Percentiles rank a stretch among this genome's conserved stretches.
phyloP scores from a whole-genome alignment of 2,888 invertebrate species.

The Priocnemis perturbator region DNA sequence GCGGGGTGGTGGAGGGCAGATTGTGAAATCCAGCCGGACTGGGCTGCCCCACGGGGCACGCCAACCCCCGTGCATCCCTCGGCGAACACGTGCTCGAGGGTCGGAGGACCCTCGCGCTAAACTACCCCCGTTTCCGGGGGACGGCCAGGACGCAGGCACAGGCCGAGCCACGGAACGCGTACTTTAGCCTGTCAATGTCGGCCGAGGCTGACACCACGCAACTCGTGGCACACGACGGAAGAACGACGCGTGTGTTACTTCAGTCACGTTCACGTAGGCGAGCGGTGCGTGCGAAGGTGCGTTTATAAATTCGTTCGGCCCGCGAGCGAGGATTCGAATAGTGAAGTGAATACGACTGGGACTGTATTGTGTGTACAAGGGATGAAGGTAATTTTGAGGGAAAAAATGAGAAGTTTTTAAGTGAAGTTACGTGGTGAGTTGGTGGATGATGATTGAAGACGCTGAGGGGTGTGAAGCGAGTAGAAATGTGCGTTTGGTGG shows the following conservation, averaged over 20 bases:
- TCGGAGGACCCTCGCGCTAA: constrained; percentile 23
- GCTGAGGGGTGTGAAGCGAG: no score
- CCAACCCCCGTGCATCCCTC: constrained; percentile 13
- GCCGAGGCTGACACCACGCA: constrained; percentile 36
- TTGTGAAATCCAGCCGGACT: background rate
- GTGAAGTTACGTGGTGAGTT: no score
- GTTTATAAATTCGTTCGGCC: no score
- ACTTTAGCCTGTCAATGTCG: constrained; percentile 51
- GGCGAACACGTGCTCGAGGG: constrained; percentile 43
- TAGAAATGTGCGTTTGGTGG: no score
- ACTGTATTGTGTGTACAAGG: background rate
- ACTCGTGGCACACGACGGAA: constrained; percentile 16
- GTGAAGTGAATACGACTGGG: background rate
- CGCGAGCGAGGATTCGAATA: background rate
- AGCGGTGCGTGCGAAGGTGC: constrained; percentile 19
- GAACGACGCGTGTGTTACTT: constrained; percentile 35
- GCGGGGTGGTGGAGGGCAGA: constrained; percentile 6
- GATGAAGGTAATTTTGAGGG: no score
- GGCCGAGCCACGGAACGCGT: constrained; percentile 37
- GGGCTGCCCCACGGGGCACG: no score
- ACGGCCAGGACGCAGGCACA: constrained; percentile 19
- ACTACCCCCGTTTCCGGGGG: constrained; percentile 42
- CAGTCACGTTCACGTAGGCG: constrained; percentile 38
- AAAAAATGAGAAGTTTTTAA: no score
- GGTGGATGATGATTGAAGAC: no score